Evolutionary conservation across 2,113 vertebrate genomes (phyloP).

Genomic region (Oxyura jamaicensis): DNA sequence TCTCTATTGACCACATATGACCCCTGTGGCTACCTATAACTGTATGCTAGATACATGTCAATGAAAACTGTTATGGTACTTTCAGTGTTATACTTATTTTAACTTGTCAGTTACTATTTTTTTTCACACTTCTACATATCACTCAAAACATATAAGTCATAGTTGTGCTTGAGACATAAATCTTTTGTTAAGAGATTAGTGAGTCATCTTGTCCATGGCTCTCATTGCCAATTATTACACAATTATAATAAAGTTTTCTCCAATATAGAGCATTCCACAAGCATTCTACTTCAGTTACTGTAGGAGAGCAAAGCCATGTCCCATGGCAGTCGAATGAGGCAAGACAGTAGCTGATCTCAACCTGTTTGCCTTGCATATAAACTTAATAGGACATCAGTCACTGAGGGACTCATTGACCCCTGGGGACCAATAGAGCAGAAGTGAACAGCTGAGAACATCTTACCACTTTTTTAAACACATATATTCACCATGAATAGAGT

Average conservation of each 20-base stretch:
- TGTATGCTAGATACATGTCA: neutral
- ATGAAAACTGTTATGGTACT: neutral
- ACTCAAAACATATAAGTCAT: neutral
- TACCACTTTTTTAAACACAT: neutral
- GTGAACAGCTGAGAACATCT: neutral
- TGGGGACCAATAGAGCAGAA: no score
- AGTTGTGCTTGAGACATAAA: neutral
- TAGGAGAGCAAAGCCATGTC: neutral
- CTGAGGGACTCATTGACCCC: neutral
- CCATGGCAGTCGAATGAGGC: rapidly evolving
- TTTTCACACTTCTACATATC: neutral
- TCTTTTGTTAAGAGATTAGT: neutral
- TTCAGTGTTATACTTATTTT: neutral
- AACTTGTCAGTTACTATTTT: neutral
- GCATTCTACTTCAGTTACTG: neutral
- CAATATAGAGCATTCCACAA: neutral
- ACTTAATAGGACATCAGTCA: rapidly evolving
- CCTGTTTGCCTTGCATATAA: neutral
- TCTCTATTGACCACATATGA: rapidly evolving
- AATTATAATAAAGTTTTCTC: neutral
- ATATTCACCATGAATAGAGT: neutral
- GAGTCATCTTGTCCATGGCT: neutral
- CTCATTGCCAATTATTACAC: neutral
- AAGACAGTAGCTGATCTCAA: neutral
- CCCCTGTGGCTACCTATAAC: neutral